Evolutionary conservation across 2,888 invertebrate species (phyloP), one percentile per base, ranked within the genome.

Genomic region (Idaea dimidiata): DNA sequence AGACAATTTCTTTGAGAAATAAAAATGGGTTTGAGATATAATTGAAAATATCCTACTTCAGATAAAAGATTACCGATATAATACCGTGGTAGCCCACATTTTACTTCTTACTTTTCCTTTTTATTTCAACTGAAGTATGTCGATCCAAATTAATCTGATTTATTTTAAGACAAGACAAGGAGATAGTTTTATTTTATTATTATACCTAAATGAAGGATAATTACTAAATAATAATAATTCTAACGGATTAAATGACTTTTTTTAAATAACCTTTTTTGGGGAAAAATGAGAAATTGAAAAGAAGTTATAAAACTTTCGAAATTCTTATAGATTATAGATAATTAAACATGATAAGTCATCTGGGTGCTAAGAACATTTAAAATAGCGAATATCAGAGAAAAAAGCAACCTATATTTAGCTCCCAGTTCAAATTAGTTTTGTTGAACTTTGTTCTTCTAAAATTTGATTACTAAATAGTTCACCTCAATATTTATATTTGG

Each of bases 391-490:
- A 24, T 24, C 24, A 24, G 24, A 24, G 24, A 24, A 24, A 24
- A 5, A 24, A 24, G 24, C 24, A 24, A 24, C 5, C 3, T 43
- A 43, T 14, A 43, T 0, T 8, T 43, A 10, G 8, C 14, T 43
- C 14, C 10, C 8, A 8, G 43, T 43, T 14, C 3, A 3, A 14
- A 14, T 14, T 43, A 43, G 43, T 43, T 43, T 24, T 3, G 10
- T 10, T 43, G 43, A 14, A 43, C 43, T 43, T 43, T 43, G 43
- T 43, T 43, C 43, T 43, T 43, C 43, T 43, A 43, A 43, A 43
- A 43, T 43, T 43, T 43, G 43, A 43, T 43, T 43, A 43, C 43
- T 43, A 43, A 43, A 43, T 43, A 43, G 43, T 43, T 43, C 43
- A 43, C 43, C 43, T 43, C 5, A 43, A 43, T 24, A 24, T 43